A percentile compares a stretch with the other conserved stretches of the same genome.
Evolutionary conservation across 2,888 invertebrate species (phyloP).

Genomic region (Sylvicola cinctus): DNA sequence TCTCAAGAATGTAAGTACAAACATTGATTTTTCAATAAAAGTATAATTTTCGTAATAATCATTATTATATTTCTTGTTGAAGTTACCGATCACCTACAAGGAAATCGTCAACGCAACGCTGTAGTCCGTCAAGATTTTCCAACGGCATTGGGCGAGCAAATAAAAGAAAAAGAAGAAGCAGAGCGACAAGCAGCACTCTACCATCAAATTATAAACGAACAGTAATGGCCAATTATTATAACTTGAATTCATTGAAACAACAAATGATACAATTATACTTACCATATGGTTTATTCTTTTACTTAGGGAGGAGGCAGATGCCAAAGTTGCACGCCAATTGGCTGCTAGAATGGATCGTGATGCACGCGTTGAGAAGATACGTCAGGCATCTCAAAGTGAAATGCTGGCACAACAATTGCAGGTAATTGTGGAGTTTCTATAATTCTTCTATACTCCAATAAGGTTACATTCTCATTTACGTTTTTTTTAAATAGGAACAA

Average conservation of each 20-base stretch:
- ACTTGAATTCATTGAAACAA: background rate
- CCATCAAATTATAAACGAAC: constrained; percentile 37
- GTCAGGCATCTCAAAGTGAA: constrained; percentile 31
- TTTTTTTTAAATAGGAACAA: no score
- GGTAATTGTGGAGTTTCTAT: no score
- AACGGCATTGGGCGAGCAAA: constrained; percentile 50
- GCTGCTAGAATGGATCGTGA: constrained; percentile 41
- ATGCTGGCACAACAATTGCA: constrained; percentile 30
- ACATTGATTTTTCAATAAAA: background rate
- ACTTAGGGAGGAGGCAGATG: constrained; percentile 43
- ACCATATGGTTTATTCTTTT: no score
- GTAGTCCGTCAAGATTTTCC: constrained; percentile 61
- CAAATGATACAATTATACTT: no score
- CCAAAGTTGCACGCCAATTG: constrained; percentile 39
- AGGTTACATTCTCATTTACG: no score
- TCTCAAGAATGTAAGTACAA: constrained; percentile 51
- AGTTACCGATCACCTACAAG: constrained; percentile 56
- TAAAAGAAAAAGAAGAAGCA: constrained; percentile 41
- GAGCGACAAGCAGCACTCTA: constrained; percentile 38
- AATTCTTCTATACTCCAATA: no score
- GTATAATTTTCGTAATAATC: background rate
- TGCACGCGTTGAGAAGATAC: constrained; percentile 27
- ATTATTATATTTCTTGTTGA: constrained; percentile 8
- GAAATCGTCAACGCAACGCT: constrained; percentile 54
- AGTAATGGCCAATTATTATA: constrained; percentile 37